A percentile compares a stretch with the other conserved stretches of the same genome.
Evolutionary conservation across 2,113 vertebrate species (phyloP).

Genomic region (Triplophysa rosa): DNA sequence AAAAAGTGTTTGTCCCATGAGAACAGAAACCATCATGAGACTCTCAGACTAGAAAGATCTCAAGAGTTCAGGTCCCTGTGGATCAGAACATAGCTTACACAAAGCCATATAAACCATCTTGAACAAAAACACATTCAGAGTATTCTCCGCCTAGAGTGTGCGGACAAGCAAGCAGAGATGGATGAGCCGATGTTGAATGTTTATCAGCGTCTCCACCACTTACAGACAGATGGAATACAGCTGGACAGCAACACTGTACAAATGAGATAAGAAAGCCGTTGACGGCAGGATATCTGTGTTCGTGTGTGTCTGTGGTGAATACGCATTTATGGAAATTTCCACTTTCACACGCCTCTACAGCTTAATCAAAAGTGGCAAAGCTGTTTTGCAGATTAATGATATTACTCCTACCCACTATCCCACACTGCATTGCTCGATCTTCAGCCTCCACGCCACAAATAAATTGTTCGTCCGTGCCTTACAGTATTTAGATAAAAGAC

Average conservation of each 20-base stretch:
- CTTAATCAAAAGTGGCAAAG: neutral
- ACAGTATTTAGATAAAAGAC: neutral
- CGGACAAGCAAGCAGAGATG: neutral
- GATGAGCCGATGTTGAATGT: neutral
- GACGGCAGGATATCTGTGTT: neutral
- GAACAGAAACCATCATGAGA: neutral
- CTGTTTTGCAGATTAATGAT: neutral
- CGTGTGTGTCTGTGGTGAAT: neutral
- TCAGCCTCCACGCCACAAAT: neutral
- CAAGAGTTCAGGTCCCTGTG: neutral
- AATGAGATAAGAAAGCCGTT: conserved; percentile 10
- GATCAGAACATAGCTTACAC: neutral
- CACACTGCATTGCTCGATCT: neutral
- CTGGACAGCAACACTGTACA: conserved; percentile 21
- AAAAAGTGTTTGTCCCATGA: neutral
- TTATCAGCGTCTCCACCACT: neutral
- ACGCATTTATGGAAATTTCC: conserved; percentile 4
- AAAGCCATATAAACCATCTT: neutral
- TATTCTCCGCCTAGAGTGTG: neutral
- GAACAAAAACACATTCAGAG: neutral
- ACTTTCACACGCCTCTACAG: neutral
- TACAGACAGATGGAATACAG: conserved; percentile 11
- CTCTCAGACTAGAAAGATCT: neutral
- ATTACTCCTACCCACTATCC: conserved; percentile 10
- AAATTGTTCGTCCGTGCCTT: neutral